Evolutionary conservation across 2,888 invertebrate genomes (phyloP).

Genomic region (Himalopsyche japonica): DNA sequence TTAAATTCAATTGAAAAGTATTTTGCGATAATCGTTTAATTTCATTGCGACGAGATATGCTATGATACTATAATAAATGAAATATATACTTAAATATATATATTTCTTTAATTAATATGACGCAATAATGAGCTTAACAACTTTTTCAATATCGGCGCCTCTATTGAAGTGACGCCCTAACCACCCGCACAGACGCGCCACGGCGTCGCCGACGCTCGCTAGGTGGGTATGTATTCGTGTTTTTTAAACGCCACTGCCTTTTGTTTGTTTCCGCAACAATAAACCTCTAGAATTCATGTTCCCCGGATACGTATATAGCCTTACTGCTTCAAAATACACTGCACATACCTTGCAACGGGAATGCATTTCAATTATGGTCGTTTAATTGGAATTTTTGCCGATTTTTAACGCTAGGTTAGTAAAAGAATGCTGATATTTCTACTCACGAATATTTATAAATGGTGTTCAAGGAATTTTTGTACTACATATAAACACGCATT

Average conservation of each 20-base stretch:
- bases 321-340: background rate
- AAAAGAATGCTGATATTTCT: background rate
- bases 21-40: too few species aligned
- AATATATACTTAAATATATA: too few species aligned
- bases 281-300: background rate
- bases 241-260: background rate
- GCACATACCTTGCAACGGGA: background rate
- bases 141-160: too few species aligned
- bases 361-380: background rate
- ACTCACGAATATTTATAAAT: background rate
- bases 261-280: background rate
- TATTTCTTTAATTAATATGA: too few species aligned
- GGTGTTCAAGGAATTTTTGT: too few species aligned
- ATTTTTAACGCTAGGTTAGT: background rate
- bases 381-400: background rate
- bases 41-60: too few species aligned
- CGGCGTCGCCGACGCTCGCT: background rate
- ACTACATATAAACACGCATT: too few species aligned
- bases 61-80: too few species aligned
- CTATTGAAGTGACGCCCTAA: too few species aligned
- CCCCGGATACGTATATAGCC: background rate
- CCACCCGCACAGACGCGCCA: background rate
- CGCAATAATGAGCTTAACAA: too few species aligned
- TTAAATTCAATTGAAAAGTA: too few species aligned
- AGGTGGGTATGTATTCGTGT: background rate